Base-by-base conservation (phyloP, 2,113 vertebrate genomes). In the Parotia lawesii region DNA sequence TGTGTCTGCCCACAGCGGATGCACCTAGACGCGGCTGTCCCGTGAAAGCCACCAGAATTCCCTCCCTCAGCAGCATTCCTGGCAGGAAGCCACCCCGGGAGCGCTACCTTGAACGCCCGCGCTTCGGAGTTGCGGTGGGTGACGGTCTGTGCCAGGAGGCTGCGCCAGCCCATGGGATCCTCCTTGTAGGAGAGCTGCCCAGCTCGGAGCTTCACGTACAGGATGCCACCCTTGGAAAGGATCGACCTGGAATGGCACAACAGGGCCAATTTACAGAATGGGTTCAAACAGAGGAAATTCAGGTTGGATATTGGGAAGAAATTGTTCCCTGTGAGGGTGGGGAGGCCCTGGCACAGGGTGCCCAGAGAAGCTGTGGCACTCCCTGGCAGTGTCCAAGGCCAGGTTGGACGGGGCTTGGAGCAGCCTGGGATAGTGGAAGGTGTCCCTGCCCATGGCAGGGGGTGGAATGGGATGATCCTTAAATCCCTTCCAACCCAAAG, bases 111-210 rank as follows among this genome's bases (percentile, higher is more conserved):
- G 96, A 99, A 99, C 1, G 98, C 96, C 44, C 98, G 97, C 14
- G 98, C 98, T 92, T 99, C 99, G 1, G 98, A 98, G 90, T 96
- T 98, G 35, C 97, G 97, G 66, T 98, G 99, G 90, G 98, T 98
- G 82, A 99, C 98, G 1, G 98, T 98, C 75, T 99, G 98, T 15
- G 99, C 98, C 79, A 99, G 89, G 35, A 99, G 97, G 92, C 99
- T 99, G 95, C 98, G 99, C 99, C 99, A 99, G 31, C 99, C 99
- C 96, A 98, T 99, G 1, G 99, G 99, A 85, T 99, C 99, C 17
- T 99, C 99, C 93, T 99, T 99, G 96, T 99, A 99, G 10, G 99
- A 99, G 35, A 99, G 98, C 97, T 99, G 99, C 40, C 99, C 99
- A 0, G 99, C 99, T 29, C 99, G 96, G 18, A 99, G 98, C 89